A percentile compares a stretch with the other conserved stretches of the same genome.
Conservation (phyloP, 2,797 vertebrate genomes). For the Labroides dimidiatus region DNA sequence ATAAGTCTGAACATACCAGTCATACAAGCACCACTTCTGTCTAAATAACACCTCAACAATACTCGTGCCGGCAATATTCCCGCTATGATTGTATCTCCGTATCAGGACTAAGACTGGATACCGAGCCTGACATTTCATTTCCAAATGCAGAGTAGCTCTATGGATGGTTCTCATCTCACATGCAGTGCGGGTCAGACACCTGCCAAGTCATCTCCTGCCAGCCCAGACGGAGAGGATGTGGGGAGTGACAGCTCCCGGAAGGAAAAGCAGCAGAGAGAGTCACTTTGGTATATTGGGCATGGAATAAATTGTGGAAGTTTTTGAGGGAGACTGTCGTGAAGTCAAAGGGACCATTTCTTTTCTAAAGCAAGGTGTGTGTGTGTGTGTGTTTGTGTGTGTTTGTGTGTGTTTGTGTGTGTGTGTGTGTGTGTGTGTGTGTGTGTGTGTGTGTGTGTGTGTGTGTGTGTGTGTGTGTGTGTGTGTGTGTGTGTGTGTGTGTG, state of each 20-base stretch:
- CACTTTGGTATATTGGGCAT: conserved; percentile 43
- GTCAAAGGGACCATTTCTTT: conserved; percentile 55
- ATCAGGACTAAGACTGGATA: conserved; percentile 23
- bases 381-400: no score
- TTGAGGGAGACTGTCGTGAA: conserved; percentile 32
- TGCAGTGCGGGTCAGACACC: conserved; percentile 61
- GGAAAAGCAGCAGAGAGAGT: conserved; percentile 55
- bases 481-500: background rate
- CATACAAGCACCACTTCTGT: conserved; percentile 48
- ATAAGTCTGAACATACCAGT: conserved; percentile 34
- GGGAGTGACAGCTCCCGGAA: conserved; percentile 60
- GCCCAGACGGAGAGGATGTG: conserved; percentile 56
- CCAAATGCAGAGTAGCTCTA: conserved; percentile 47
- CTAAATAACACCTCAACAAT: conserved; percentile 55
- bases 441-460: conserved; percentile 16
- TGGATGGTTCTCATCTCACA: conserved; percentile 46
- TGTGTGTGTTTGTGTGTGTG: conserved; percentile 1
- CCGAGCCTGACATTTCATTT: conserved; percentile 69
- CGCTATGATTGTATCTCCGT: conserved; percentile 31
- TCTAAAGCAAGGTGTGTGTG: conserved; percentile 37
- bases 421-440: conserved; percentile 6
- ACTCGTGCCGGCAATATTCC: conserved; percentile 13
- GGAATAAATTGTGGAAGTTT: conserved; percentile 55
- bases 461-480: conserved; percentile 29
- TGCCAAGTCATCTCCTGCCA: conserved; percentile 63